phyloP scores from a whole-genome alignment of 2,797 vertebrate species.

The Sebastolobus alascanus region DNA sequence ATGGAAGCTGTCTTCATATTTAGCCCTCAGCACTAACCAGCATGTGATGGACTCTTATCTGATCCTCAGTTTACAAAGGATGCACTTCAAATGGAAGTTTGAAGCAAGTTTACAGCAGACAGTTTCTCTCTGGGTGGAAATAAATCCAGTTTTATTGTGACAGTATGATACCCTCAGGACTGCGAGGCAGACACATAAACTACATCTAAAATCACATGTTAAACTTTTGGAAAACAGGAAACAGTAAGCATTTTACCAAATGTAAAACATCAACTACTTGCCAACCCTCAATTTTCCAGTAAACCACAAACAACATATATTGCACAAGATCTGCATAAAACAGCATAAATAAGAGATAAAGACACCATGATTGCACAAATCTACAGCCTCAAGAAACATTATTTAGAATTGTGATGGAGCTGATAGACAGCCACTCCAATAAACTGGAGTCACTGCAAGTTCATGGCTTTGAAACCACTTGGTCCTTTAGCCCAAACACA shows the following conservation, averaged over 20 bases:
- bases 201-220: not conserved
- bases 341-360: too few relatives aligned
- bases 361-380: too few relatives aligned
- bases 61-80: slow-evolving; percentile 15
- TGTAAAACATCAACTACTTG: not conserved
- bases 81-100: not conserved
- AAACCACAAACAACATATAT: too few relatives aligned
- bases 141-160: slow-evolving; percentile 3
- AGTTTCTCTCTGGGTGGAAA: not conserved
- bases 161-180: not conserved
- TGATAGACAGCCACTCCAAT: not conserved
- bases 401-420: too few relatives aligned
- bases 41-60: slow-evolving; percentile 12
- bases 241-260: not conserved
- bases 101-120: not conserved
- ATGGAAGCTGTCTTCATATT: slow-evolving; percentile 6
- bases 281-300: too few relatives aligned
- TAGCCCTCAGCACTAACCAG: slow-evolving; percentile 8
- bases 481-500: slow-evolving; percentile 25
- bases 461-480: slow-evolving; percentile 56
- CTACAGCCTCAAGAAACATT: too few relatives aligned
- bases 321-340: too few relatives aligned
- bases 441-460: slow-evolving; percentile 52
- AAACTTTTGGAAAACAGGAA: not conserved
- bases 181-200: not conserved